A percentile compares a stretch with the other conserved stretches of the same genome.
These are phyloP conservation scores for Epirrita christyi DNA, from an alignment of 2,888 invertebrate genomes.

Conservation along the genomic window DNA sequence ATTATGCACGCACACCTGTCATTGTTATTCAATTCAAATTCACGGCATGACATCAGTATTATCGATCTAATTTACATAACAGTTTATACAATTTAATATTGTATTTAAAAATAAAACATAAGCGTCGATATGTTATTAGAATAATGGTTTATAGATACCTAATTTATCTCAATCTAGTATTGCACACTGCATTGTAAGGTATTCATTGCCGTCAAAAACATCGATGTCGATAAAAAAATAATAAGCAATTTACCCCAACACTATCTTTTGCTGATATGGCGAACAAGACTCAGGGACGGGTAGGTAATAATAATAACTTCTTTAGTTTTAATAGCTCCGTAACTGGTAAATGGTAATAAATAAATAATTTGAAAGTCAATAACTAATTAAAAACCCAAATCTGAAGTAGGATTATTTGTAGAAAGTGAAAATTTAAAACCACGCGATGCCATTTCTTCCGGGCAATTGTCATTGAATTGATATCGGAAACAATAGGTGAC, in stretches of 20 bases:
- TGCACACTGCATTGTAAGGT: too few species aligned
- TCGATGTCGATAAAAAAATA: slow-evolving; percentile 44
- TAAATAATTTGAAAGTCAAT: background rate
- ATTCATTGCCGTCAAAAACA: background rate
- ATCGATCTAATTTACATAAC: too few species aligned
- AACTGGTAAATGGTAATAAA: background rate
- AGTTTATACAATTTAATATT: too few species aligned
- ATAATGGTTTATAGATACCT: too few species aligned
- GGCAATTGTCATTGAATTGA: slow-evolving; percentile 17
- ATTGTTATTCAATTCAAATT: slow-evolving; percentile 22
- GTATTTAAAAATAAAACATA: too few species aligned
- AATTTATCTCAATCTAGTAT: too few species aligned
- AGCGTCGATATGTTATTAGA: too few species aligned
- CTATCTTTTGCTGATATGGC: slow-evolving; percentile 65
- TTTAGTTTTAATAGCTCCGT: slow-evolving; percentile 19
- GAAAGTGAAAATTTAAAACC: slow-evolving; percentile 4
- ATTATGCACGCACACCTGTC: slow-evolving; percentile 13
- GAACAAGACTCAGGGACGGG: slow-evolving; percentile 43
- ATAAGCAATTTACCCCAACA: slow-evolving; percentile 48
- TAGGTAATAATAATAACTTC: slow-evolving; percentile 37
- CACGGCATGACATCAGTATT: slow-evolving; percentile 10
- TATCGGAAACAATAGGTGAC: slow-evolving; percentile 63
- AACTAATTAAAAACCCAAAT: background rate
- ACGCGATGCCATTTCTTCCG: slow-evolving; percentile 18
- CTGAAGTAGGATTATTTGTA: background rate